Conservation (phyloP, 2,888 invertebrate genomes). For the Mesochorus sp. region DNA sequence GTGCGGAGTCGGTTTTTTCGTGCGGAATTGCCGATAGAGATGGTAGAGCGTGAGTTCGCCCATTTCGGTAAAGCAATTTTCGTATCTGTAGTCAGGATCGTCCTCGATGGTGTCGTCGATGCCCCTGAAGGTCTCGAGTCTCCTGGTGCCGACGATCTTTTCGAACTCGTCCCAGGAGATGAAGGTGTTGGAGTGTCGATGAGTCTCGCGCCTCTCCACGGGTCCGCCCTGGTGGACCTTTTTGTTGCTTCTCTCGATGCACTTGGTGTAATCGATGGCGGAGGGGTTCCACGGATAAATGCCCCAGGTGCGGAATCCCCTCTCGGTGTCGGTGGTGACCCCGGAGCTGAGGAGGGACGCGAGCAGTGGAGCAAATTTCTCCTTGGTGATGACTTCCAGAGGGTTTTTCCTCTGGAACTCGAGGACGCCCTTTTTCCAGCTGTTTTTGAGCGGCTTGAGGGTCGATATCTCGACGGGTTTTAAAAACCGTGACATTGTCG, state of each 20-base stretch:
- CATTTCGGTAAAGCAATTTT: conserved; percentile 59
- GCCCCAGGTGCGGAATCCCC: conserved; percentile 67
- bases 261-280: conserved; percentile 61
- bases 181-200: conserved; percentile 42
- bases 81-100: conserved; percentile 57
- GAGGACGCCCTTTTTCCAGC: conserved; percentile 65
- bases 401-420: conserved; percentile 66
- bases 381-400: conserved; percentile 62
- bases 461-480: conserved; percentile 70
- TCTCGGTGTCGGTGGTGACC: conserved; percentile 42
- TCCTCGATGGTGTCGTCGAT: conserved; percentile 52
- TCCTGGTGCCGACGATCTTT: conserved; percentile 50
- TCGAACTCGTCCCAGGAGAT: conserved; percentile 58
- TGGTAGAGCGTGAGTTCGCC: conserved; percentile 55
- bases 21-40: conserved; percentile 53
- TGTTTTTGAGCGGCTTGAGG: conserved; percentile 65
- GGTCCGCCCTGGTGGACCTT: conserved; percentile 38
- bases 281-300: conserved; percentile 65
- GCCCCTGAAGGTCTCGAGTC: conserved; percentile 47
- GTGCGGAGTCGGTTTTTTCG: conserved; percentile 51
- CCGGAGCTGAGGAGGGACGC: conserved; percentile 42
- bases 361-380: conserved; percentile 68
- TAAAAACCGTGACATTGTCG: conserved; percentile 69
- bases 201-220: conserved; percentile 22
- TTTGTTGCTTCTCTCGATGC: conserved; percentile 47